phyloP scores from a whole-genome alignment of 2,113 vertebrate genomes.

The Lanius collurio region DNA sequence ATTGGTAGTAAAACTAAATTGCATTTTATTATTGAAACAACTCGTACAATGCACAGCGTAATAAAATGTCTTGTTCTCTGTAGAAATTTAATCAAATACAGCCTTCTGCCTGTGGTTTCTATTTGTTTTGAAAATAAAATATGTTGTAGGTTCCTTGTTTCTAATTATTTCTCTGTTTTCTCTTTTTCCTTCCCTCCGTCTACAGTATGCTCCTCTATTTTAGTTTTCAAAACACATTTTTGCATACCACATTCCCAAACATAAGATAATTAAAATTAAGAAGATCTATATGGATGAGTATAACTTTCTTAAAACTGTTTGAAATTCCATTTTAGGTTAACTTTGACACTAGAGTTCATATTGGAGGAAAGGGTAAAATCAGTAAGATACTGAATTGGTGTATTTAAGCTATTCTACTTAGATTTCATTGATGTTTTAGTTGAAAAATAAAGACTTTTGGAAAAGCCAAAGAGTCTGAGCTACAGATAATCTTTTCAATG shows the following conservation, averaged over 20 bases:
- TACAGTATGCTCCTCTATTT: neutral
- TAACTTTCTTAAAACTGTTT: neutral
- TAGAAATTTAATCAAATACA: neutral
- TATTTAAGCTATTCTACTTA: neutral
- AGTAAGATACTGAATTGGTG: rapidly evolving
- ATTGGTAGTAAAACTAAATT: slow-evolving; percentile 25
- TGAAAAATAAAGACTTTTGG: neutral
- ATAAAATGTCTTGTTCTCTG: neutral
- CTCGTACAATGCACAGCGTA: neutral
- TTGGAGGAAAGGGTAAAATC: neutral
- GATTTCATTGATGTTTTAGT: neutral
- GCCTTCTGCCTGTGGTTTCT: neutral
- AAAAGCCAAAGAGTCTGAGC: neutral
- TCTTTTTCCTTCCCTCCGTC: neutral
- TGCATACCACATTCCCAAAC: neutral
- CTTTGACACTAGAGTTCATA: neutral
- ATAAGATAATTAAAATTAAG: neutral
- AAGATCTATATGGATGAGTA: rapidly evolving
- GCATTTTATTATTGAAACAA: neutral
- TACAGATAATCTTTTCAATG: rapidly evolving
- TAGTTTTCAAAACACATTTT: neutral
- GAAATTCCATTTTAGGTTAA: neutral
- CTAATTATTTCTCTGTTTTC: neutral
- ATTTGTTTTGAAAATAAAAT: neutral
- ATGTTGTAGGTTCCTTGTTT: neutral